These are phyloP conservation scores for Microcebus ravelobensis DNA, from an alignment of 2,113 vertebrate genomes.

Conservation along the genomic window DNA sequence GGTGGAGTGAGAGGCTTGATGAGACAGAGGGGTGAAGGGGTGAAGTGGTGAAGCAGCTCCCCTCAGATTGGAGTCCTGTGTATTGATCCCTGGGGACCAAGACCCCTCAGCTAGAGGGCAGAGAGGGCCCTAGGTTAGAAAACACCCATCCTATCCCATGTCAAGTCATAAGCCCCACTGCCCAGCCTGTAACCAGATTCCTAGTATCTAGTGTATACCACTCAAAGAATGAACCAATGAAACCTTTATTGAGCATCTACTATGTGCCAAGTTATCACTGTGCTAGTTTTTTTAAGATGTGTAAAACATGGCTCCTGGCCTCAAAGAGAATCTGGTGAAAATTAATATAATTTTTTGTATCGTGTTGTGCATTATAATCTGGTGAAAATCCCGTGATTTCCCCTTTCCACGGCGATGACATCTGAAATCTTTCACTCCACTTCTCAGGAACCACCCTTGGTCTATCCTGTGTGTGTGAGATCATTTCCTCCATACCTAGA, in stretches of 20 bases:
- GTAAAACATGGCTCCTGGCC: background rate
- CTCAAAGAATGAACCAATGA: background rate
- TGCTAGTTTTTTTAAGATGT: background rate
- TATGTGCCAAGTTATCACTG: background rate
- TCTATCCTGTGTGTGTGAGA: background rate
- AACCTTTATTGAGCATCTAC: constrained; percentile 16
- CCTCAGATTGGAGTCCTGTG: background rate
- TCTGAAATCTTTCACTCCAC: constrained; percentile 1
- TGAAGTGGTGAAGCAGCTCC: background rate
- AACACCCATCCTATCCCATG: background rate
- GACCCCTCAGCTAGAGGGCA: background rate
- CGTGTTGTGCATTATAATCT: background rate
- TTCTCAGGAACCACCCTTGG: background rate
- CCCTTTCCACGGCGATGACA: background rate
- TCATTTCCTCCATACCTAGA: background rate
- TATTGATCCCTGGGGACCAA: background rate
- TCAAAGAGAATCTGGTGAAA: background rate
- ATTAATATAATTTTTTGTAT: background rate
- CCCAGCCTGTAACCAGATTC: background rate
- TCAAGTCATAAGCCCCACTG: background rate
- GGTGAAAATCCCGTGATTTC: background rate
- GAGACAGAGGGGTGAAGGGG: background rate
- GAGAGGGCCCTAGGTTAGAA: background rate
- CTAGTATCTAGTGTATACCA: background rate
- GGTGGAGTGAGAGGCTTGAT: background rate